phyloP scores from a whole-genome alignment of 2,888 invertebrate genomes.

The Drosophila maculinotata region DNA sequence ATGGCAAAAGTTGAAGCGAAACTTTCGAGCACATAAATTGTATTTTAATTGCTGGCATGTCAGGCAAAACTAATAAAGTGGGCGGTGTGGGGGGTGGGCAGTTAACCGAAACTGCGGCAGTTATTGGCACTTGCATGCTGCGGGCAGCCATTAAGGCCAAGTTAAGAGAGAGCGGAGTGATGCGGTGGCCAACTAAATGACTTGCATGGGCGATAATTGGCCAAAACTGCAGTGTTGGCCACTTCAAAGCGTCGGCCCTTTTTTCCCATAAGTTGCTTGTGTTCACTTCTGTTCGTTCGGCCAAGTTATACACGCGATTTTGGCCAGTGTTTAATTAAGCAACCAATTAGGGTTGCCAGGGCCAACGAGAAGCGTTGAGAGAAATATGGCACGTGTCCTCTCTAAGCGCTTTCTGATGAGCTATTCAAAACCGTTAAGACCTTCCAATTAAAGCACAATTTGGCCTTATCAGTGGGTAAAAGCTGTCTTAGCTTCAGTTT shows the following conservation, averaged over 20 bases:
- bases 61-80: slow-evolving; percentile 30
- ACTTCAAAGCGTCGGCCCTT: slow-evolving; percentile 34
- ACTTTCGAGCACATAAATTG: slow-evolving; percentile 70
- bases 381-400: slow-evolving; percentile 36
- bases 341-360: slow-evolving; percentile 68
- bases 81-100: not conserved
- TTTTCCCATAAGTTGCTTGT: too few species aligned
- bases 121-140: slow-evolving; percentile 43
- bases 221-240: slow-evolving; percentile 54
- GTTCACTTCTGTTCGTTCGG: not conserved
- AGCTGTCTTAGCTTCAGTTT: slow-evolving; percentile 1
- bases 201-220: slow-evolving; percentile 63
- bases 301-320: slow-evolving; percentile 26
- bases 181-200: slow-evolving; percentile 39
- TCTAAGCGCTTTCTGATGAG: slow-evolving; percentile 44
- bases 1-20: slow-evolving; percentile 28
- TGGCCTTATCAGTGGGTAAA: slow-evolving; percentile 7
- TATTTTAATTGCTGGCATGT: slow-evolving; percentile 58
- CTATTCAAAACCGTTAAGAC: slow-evolving; percentile 56
- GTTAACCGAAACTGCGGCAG: slow-evolving; percentile 40
- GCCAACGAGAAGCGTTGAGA: slow-evolving; percentile 8
- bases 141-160: slow-evolving; percentile 34
- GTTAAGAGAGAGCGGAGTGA: slow-evolving; percentile 4
- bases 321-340: slow-evolving; percentile 63
- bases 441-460: slow-evolving; percentile 70